A percentile compares a stretch with the other conserved stretches of the same genome.
Evolutionary conservation across 2,113 vertebrate genomes (phyloP).

Genomic region (Lepus americanus): DNA sequence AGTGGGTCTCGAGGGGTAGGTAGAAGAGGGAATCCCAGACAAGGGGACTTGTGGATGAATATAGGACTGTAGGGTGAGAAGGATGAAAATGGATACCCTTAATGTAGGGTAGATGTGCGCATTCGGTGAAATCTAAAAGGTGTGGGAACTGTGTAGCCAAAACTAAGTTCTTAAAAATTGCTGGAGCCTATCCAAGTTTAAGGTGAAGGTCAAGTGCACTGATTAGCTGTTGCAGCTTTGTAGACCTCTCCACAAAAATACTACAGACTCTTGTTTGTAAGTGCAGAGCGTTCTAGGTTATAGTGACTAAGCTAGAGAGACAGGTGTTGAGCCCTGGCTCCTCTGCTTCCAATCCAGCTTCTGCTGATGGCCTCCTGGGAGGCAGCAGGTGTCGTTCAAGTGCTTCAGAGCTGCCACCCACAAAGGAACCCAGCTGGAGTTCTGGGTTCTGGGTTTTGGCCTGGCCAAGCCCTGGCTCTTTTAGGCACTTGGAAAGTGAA

Average conservation of each 20-base stretch:
- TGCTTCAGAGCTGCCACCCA: too few species aligned
- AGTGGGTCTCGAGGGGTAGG: too few species aligned
- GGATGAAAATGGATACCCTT: accelerated
- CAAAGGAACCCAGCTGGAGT: too few species aligned
- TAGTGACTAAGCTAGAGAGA: neutral
- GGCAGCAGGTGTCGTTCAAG: too few species aligned
- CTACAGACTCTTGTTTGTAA: neutral
- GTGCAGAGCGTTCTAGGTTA: neutral
- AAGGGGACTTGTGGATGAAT: too few species aligned
- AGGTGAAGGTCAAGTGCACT: neutral
- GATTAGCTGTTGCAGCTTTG: neutral
- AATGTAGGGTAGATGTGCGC: accelerated
- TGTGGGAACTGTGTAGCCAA: accelerated
- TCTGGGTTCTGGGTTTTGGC: too few species aligned
- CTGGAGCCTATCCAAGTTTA: neutral
- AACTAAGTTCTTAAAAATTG: neutral
- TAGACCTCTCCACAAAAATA: neutral
- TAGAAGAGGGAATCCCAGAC: neutral
- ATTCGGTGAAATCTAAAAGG: accelerated
- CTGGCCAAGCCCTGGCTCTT: too few species aligned
- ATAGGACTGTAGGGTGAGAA: too few species aligned
- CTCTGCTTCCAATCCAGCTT: too few species aligned
- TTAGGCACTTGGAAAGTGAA: too few species aligned
- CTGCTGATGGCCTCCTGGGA: too few species aligned
- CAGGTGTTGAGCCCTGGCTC: too few species aligned